Evolutionary conservation across 2,113 vertebrate species (phyloP).

Genomic region (Dolichallabes microphthalmus): DNA sequence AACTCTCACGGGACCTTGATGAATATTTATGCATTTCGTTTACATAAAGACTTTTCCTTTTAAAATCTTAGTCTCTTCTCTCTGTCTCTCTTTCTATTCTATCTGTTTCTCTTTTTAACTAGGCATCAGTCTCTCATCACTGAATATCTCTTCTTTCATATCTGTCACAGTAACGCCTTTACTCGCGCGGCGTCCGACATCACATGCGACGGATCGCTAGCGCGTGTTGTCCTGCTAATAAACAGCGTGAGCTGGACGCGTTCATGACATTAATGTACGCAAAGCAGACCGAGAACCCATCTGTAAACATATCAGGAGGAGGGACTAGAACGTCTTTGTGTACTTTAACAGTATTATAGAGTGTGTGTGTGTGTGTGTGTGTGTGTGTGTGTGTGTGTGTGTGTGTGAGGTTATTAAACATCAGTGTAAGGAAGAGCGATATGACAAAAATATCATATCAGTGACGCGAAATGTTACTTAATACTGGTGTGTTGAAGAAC

Average conservation of each 20-base stretch:
- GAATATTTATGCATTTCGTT: slow-evolving; percentile 77
- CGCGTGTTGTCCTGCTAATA: neutral
- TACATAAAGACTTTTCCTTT: slow-evolving; percentile 68
- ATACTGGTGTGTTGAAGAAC: no score
- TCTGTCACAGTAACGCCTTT: neutral
- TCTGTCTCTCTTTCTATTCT: neutral
- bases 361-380: no score
- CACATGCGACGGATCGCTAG: neutral
- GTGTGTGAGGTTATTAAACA: neutral
- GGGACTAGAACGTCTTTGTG: neutral
- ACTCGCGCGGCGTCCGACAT: neutral
- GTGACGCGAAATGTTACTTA: no score
- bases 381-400: no score
- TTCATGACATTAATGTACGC: neutral
- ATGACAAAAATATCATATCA: no score
- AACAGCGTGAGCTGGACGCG: neutral
- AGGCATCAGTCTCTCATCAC: neutral
- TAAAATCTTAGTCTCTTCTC: slow-evolving; percentile 27
- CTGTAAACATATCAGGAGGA: neutral
- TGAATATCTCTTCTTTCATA: neutral
- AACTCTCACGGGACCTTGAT: slow-evolving; percentile 74
- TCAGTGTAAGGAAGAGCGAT: no score
- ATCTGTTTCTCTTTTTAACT: neutral
- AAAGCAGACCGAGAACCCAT: neutral
- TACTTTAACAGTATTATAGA: neutral